phyloP scores from a whole-genome alignment of 1,140 invertebrate genomes.

The Pinna nobilis region DNA sequence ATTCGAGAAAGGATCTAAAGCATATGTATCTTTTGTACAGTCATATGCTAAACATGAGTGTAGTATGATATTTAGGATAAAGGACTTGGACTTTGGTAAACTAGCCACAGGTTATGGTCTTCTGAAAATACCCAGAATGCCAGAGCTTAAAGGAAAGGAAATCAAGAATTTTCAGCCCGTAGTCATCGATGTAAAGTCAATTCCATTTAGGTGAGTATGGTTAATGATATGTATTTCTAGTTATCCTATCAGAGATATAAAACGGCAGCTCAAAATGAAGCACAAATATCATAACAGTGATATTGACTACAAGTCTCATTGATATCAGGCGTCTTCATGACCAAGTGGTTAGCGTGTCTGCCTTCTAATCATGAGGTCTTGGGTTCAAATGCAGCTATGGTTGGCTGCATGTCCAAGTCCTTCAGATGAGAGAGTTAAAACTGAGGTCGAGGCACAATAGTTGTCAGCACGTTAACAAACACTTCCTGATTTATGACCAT shows the following conservation, averaged over 20 bases:
- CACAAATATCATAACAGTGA: neutral
- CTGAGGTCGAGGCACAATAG: too few species aligned
- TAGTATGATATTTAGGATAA: conserved; percentile 89
- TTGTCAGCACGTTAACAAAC: too few species aligned
- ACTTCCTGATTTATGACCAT: too few species aligned
- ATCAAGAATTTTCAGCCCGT: conserved; percentile 80
- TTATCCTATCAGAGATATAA: neutral
- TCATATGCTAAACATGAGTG: conserved; percentile 98
- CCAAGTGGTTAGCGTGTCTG: too few species aligned
- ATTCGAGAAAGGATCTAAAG: conserved; percentile 91
- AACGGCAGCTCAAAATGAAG: neutral
- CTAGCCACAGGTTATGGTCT: conserved; percentile 92
- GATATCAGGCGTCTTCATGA: too few species aligned
- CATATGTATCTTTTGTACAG: conserved; percentile 96
- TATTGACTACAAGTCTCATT: neutral
- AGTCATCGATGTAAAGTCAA: conserved; percentile 84
- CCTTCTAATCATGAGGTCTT: too few species aligned
- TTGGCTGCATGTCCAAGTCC: too few species aligned
- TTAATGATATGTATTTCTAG: neutral
- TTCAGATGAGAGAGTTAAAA: too few species aligned
- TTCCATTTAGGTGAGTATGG: conserved; percentile 83
- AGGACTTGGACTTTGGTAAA: conserved; percentile 91
- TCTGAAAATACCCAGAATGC: conserved; percentile 94
- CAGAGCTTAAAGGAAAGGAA: conserved; percentile 85
- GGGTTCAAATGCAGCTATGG: too few species aligned